These are phyloP conservation scores for Ascaphus truei DNA, from an alignment of 2,113 vertebrate genomes.

Conservation along the genomic window DNA sequence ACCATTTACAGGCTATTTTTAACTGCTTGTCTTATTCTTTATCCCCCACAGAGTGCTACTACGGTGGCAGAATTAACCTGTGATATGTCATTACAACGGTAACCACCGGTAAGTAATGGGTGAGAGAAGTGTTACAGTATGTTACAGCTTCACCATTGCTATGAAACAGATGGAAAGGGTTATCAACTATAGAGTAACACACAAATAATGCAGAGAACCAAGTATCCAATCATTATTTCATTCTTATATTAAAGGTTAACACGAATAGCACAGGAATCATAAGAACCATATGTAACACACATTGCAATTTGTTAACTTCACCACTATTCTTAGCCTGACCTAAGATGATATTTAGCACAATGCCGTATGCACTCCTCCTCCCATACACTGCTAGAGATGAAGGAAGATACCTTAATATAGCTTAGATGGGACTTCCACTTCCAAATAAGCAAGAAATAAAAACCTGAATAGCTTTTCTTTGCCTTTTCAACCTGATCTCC, in stretches of 20 bases:
- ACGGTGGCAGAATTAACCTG: not conserved
- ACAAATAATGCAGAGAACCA: not conserved
- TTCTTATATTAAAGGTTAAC: not conserved
- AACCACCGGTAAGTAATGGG: not conserved
- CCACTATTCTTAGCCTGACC: too few relatives aligned
- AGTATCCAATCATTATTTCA: not conserved
- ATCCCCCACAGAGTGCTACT: not conserved
- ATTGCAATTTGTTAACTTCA: not conserved
- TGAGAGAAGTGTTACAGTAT: not conserved
- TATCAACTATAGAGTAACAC: not conserved
- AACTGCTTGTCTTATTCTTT: not conserved
- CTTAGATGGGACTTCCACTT: too few relatives aligned
- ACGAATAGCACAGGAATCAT: not conserved
- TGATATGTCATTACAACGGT: not conserved
- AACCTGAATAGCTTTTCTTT: too few relatives aligned
- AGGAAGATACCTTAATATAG: too few relatives aligned
- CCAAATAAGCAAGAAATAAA: too few relatives aligned
- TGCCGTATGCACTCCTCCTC: not conserved
- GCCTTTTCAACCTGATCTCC: too few relatives aligned
- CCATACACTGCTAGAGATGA: not conserved
- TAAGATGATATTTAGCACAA: not conserved
- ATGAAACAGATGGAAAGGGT: not conserved
- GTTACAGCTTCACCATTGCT: not conserved
- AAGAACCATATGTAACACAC: not conserved
- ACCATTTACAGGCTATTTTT: not conserved